Evolutionary conservation across 2,888 invertebrate species (phyloP), one percentile per base, ranked within the genome.

Genomic region (Stenolophus ochropezus): DNA sequence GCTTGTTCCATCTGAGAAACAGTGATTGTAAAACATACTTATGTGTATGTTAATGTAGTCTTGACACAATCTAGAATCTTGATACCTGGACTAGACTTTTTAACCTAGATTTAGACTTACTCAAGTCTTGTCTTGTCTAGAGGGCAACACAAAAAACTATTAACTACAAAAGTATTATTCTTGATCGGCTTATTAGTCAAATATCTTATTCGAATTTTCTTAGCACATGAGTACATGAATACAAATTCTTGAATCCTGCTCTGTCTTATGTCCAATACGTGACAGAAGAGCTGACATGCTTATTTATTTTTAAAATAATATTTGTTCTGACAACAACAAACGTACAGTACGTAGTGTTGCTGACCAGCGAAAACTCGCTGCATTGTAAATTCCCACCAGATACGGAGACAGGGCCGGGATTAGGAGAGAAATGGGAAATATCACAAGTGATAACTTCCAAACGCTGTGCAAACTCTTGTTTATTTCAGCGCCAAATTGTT

Each of bases 261-360:
- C 61, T 61, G 61, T 4, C 21, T 25, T 25, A 61, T 25, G 61
- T 61, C 61, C 61, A 27, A 61, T 61, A 61, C 61, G 61, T 61
- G 61, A 61, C 61, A 56, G 61, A 14, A 23, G n/a, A 61, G 61
- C 61, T 61, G 61, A 61, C 61, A 61, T 61, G 61, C 61, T 61
- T 61, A 61, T 61, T 61, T 61, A 61, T 61, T 61, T 61, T 61
- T 61, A 61, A 61, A 61, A 61, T 23, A 61, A 61, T 61, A 61
- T 61, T 61, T 61, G 25, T 14, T 14, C 61, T 14, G 25, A 61
- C 23, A 25, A n/a, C 25, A 58, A 58, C 21, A 23, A 51, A n/a
- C 1, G 14, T 16, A n/a, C 5, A 14, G 51, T 51, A n/a, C n/a
- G 51, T 23, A 23, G 23, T 25, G 25, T n/a, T 25, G 61, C 61